Conservation (phyloP, 1,140 invertebrate genomes). For the Euwallacea similis region DNA sequence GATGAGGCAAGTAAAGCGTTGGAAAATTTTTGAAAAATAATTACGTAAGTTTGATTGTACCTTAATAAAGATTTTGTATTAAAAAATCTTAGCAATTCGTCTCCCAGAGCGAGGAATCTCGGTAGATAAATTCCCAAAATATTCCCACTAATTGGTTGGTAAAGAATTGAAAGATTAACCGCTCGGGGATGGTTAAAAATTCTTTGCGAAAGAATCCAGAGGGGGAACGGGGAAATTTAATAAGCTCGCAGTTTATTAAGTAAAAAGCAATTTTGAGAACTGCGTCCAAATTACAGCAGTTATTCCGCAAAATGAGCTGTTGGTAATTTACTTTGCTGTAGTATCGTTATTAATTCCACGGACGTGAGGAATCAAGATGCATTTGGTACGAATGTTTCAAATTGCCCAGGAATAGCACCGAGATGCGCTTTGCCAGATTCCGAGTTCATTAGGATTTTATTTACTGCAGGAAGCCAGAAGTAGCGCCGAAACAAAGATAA, state of each 20-base stretch:
- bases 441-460: constrained; percentile 9
- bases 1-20: too few species aligned
- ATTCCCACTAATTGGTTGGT: constrained; percentile 1
- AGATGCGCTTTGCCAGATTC: background rate
- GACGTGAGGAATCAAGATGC: constrained; percentile 9
- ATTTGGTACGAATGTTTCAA: constrained; percentile 13
- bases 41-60: too few species aligned
- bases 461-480: background rate
- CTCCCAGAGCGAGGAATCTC: background rate
- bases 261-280: constrained; percentile 12
- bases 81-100: too few species aligned
- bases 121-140: background rate
- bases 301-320: constrained; percentile 7
- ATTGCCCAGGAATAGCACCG: background rate
- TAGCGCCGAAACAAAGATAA: too few species aligned
- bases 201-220: constrained; percentile 3
- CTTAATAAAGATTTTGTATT: too few species aligned
- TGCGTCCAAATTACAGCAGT: constrained; percentile 3
- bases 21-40: too few species aligned
- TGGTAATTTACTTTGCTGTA: background rate
- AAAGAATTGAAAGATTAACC: constrained; percentile 1
- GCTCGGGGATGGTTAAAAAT: background rate
- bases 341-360: background rate
- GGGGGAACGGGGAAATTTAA: constrained; percentile 3
- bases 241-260: constrained; percentile 15